Evolutionary conservation across 2,888 invertebrate species (phyloP).

Genomic region (Parascotia fuliginaria): DNA sequence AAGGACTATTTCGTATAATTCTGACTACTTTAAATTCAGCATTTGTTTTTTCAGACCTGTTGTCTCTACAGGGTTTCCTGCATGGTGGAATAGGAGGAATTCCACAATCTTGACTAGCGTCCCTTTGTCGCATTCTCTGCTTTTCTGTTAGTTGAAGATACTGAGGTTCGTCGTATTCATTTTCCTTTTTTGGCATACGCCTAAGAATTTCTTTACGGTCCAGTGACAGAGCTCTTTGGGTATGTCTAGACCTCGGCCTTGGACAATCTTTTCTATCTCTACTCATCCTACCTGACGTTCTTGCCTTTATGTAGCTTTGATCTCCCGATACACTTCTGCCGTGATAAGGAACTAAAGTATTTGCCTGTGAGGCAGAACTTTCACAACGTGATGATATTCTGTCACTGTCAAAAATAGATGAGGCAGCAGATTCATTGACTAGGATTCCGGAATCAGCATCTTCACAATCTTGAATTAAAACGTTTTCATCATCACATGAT

Average conservation of each 20-base stretch:
- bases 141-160: constrained; percentile 80
- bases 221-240: constrained; percentile 83
- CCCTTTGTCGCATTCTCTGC: constrained; percentile 80
- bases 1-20: constrained; percentile 82
- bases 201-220: constrained; percentile 84
- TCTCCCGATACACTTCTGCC: constrained; percentile 82
- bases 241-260: constrained; percentile 68
- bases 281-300: constrained; percentile 74
- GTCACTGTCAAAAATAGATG: constrained; percentile 87
- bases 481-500: constrained; percentile 83
- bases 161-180: constrained; percentile 73
- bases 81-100: constrained; percentile 83
- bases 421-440: constrained; percentile 90
- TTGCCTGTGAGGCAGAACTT: constrained; percentile 80
- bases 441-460: constrained; percentile 92
- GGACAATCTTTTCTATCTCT: constrained; percentile 70
- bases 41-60: constrained; percentile 60
- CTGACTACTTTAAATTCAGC: constrained; percentile 83
- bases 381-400: constrained; percentile 83
- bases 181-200: constrained; percentile 75
- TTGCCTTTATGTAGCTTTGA: constrained; percentile 70
- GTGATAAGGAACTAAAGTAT: constrained; percentile 70
- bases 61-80: constrained; percentile 65
- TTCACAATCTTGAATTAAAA: constrained; percentile 87
- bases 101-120: constrained; percentile 71